These are phyloP conservation scores for Fissipunctia ypsillon DNA, from an alignment of 2,888 invertebrate species.

Conservation along the genomic window DNA sequence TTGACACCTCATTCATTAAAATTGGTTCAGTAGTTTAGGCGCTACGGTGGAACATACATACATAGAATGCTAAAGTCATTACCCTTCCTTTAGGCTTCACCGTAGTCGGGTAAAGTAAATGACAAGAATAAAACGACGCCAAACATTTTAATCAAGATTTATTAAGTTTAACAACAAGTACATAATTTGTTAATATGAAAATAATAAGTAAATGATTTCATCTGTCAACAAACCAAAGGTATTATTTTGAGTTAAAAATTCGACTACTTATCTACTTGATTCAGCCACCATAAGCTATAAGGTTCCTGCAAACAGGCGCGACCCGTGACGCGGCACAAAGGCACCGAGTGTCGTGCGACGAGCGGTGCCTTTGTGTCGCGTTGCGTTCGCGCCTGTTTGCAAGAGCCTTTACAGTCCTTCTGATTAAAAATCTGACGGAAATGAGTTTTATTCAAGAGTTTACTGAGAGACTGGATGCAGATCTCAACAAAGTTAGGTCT, in stretches of 20 bases:
- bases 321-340: too few relatives aligned
- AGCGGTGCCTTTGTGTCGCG: too few relatives aligned
- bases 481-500: not conserved
- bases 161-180: conserved; percentile 20
- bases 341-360: too few relatives aligned
- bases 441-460: not conserved
- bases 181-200: conserved; percentile 14
- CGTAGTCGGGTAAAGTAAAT: too few relatives aligned
- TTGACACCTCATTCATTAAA: too few relatives aligned
- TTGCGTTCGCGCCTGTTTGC: too few relatives aligned
- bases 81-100: too few relatives aligned
- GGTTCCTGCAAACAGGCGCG: too few relatives aligned
- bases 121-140: conserved; percentile 2
- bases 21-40: too few relatives aligned
- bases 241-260: conserved; percentile 8
- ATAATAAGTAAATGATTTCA: conserved; percentile 14
- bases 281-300: not conserved
- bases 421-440: not conserved
- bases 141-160: conserved; percentile 38
- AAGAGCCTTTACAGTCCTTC: not conserved
- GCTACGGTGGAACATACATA: too few relatives aligned
- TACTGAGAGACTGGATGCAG: not conserved
- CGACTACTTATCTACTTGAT: conserved; percentile 5
- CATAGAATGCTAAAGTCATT: too few relatives aligned
- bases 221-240: not conserved